Conservation (phyloP, 2,113 vertebrate species). For the Poicephalus gulielmi region DNA sequence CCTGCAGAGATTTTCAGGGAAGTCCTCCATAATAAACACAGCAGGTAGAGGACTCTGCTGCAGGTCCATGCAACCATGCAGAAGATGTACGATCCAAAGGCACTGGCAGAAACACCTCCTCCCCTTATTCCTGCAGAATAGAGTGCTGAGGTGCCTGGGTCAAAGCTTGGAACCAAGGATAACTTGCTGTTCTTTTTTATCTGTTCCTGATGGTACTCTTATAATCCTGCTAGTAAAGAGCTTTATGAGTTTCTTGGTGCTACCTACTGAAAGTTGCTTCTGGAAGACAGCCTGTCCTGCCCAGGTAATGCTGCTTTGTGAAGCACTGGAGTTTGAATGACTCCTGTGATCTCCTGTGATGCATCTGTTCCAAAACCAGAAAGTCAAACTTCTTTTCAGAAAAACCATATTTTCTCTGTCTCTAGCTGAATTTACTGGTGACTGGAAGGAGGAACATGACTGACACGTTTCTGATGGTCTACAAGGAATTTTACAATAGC, state of each 20-base stretch:
- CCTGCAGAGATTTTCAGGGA: neutral
- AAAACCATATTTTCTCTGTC: neutral
- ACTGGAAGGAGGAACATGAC: neutral
- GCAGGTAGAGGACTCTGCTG: neutral
- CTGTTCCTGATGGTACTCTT: fast-evolving
- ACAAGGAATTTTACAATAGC: neutral
- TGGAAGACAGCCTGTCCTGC: neutral
- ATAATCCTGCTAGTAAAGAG: neutral
- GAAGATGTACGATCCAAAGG: fast-evolving
- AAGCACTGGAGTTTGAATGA: neutral
- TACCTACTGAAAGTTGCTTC: neutral
- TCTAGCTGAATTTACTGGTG: neutral
- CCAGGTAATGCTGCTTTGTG: neutral
- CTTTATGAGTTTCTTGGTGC: neutral
- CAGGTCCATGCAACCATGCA: neutral
- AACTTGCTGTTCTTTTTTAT: neutral
- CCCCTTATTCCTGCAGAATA: neutral
- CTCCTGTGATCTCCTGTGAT: neutral
- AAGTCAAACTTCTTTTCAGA: neutral
- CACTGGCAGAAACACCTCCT: neutral
- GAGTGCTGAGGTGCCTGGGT: neutral
- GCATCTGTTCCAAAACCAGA: neutral
- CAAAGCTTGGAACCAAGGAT: neutral
- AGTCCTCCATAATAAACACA: neutral
- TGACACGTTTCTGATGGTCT: neutral